phyloP scores from a whole-genome alignment of 2,113 vertebrate genomes.

The Caranx melampygus region DNA sequence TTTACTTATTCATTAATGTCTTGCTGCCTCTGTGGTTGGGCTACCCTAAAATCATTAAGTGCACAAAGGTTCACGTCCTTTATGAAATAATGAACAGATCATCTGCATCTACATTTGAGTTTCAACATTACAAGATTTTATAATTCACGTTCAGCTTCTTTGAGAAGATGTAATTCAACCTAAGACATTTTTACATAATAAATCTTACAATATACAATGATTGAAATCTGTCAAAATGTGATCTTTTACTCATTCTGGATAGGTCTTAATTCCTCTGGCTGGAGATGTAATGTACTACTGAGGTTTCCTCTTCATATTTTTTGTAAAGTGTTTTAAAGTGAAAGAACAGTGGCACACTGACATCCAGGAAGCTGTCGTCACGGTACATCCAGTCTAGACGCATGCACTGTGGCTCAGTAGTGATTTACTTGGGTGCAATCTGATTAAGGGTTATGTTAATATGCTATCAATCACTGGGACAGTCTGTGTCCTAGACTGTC shows the following conservation, averaged over 20 bases:
- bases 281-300: not conserved
- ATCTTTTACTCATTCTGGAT: not conserved
- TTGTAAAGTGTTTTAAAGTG: not conserved
- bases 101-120: not conserved
- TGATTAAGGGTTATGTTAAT: constrained; percentile 55
- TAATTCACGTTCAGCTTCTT: not conserved
- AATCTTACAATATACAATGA: not conserved
- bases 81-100: not conserved
- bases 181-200: not conserved
- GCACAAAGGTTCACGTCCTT: not conserved
- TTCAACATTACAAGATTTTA: too few relatives aligned
- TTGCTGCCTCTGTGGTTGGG: not conserved
- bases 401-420: constrained; percentile 7
- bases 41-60: not conserved
- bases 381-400: not conserved
- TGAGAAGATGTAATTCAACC: not conserved
- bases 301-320: not conserved
- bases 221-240: not conserved
- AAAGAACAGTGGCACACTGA: not conserved
- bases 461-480: constrained; percentile 27
- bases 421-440: constrained; percentile 42
- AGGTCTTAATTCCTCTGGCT: not conserved
- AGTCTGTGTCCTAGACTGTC: constrained; percentile 31
- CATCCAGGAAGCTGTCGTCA: not conserved
- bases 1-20: not conserved